phyloP scores from a whole-genome alignment of 2,888 invertebrate species.

The Drosophila infuscata region DNA sequence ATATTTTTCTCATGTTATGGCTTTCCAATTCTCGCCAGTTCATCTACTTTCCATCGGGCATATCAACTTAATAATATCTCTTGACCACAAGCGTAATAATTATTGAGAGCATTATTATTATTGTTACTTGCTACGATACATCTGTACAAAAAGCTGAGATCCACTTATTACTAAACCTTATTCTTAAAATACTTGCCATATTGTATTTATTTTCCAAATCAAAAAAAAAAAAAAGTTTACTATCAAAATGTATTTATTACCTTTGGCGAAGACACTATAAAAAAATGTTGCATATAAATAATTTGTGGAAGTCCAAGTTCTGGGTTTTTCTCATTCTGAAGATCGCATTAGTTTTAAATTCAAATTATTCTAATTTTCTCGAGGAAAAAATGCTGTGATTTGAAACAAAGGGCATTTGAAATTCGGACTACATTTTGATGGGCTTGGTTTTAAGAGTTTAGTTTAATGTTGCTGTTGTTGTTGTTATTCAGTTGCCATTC shows the following conservation, averaged over 20 bases:
- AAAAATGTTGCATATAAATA: background rate
- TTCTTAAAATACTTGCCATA: background rate
- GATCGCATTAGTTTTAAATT: background rate
- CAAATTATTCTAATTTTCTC: background rate
- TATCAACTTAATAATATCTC: background rate
- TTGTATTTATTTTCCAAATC: background rate
- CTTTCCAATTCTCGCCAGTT: constrained; percentile 2
- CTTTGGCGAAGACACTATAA: background rate
- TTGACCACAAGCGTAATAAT: background rate
- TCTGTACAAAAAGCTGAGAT: background rate
- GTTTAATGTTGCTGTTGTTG: constrained; percentile 23
- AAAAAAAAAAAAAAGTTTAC: background rate
- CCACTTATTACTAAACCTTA: background rate
- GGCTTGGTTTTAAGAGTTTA: background rate
- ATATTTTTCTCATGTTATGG: constrained; percentile 14
- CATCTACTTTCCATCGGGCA: background rate
- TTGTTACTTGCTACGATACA: background rate
- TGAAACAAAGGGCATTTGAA: constrained; percentile 21
- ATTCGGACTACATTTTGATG: constrained; percentile 4
- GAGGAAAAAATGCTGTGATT: background rate
- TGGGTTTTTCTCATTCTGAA: background rate
- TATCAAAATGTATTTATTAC: background rate
- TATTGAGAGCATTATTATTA: background rate
- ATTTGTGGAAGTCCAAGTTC: background rate
- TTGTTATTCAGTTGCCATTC: constrained; percentile 28